A percentile compares a stretch with the other conserved stretches of the same genome.
Evolutionary conservation across 2,113 vertebrate species (phyloP).

Genomic region (Erythrocercus mccallii): DNA sequence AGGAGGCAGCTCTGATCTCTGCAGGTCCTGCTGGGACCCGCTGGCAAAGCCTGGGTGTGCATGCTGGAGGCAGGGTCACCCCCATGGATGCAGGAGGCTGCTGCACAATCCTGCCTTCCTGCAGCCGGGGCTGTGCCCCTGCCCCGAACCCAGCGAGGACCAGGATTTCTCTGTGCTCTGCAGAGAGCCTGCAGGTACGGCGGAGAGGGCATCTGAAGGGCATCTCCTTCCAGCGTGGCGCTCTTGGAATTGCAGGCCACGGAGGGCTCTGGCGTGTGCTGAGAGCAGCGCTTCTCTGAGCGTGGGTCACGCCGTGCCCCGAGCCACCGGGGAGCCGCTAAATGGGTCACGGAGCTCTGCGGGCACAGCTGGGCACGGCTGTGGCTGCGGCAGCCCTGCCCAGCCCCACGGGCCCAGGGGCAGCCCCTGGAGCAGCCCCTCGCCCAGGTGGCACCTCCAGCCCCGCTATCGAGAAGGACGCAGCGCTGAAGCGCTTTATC

Average conservation of each 20-base stretch:
- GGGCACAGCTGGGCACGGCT: not conserved
- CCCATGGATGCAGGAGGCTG: not conserved
- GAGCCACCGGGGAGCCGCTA: not conserved
- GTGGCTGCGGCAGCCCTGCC: rapidly evolving
- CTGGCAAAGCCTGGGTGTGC: not conserved
- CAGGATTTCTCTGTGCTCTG: not conserved
- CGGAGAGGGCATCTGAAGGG: not conserved
- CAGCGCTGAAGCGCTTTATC: conserved; percentile 7
- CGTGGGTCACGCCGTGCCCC: not conserved
- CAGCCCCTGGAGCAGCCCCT: not conserved
- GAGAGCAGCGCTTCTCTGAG: not conserved
- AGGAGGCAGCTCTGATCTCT: not conserved
- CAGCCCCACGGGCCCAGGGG: rapidly evolving
- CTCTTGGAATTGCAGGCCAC: not conserved
- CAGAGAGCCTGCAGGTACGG: not conserved
- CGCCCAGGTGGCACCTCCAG: not conserved
- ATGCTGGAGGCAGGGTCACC: rapidly evolving
- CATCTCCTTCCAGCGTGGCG: not conserved
- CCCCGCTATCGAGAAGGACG: not conserved
- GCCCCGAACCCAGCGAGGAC: not conserved
- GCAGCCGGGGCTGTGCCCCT: not conserved
- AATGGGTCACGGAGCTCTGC: not conserved
- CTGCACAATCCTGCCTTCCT: rapidly evolving
- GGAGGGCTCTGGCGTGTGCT: not conserved
- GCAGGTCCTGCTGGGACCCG: not conserved